Evolutionary conservation across 1,140 invertebrate genomes (phyloP).

Genomic region (Schlechtendalia chinensis): DNA sequence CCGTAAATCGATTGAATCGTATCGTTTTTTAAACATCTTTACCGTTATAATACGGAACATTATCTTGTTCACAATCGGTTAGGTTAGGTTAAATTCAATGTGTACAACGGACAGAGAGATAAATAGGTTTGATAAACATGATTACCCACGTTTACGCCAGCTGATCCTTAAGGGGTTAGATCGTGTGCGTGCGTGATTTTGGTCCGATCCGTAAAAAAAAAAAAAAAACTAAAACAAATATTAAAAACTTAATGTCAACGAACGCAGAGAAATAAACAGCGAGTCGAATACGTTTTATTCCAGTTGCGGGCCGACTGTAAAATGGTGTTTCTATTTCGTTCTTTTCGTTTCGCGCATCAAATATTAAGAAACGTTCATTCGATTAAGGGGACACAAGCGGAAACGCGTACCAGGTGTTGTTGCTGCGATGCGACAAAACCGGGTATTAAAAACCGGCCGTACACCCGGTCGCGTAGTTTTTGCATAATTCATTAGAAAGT

Average conservation of each 20-base stretch:
- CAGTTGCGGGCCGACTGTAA: neutral
- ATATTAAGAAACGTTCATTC: conserved; percentile 40
- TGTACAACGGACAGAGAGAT: no score
- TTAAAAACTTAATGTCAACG: no score
- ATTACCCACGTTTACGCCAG: neutral
- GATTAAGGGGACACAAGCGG: conserved; percentile 24
- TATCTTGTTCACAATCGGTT: no score
- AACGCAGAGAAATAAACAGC: no score
- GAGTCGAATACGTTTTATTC: neutral
- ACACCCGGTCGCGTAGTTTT: conserved; percentile 38
- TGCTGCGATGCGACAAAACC: neutral
- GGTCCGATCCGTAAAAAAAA: no score
- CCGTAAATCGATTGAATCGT: neutral
- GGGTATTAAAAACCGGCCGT: conserved; percentile 42
- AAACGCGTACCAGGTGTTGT: conserved; percentile 44
- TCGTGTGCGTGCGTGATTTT: no score
- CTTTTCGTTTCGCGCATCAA: conserved; percentile 31
- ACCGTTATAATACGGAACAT: no score
- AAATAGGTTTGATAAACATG: no score
- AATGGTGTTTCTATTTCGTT: no score
- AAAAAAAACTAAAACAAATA: no score
- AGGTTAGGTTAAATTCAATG: no score
- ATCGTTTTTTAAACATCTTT: neutral
- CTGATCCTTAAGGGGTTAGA: neutral
- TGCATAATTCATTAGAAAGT: conserved; percentile 49